These are phyloP conservation scores for Amyelois transitella DNA, from an alignment of 1,140 invertebrate species.

Conservation along the genomic window DNA sequence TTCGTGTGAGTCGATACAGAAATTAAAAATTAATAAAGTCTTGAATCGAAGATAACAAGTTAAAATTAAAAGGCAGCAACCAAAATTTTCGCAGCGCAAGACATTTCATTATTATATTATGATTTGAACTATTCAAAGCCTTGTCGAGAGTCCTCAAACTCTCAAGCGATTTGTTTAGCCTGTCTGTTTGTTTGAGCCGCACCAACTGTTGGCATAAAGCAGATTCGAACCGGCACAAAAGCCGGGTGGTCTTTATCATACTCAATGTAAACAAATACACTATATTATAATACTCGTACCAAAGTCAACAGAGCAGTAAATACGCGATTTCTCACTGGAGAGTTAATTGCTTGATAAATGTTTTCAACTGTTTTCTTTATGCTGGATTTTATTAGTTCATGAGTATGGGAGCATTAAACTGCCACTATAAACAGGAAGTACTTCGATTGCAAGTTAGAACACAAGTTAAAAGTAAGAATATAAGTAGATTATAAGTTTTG, in stretches of 20 bases:
- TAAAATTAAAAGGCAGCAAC: no score
- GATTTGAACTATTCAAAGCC: not conserved
- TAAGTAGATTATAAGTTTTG: no score
- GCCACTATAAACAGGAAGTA: slow-evolving; percentile 1
- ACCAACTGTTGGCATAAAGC: slow-evolving; percentile 52
- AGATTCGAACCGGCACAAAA: slow-evolving; percentile 33
- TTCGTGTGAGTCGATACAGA: no score
- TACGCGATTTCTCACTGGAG: slow-evolving; percentile 15
- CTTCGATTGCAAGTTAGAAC: not conserved
- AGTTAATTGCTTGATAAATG: slow-evolving; percentile 24
- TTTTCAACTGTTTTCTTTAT: slow-evolving; percentile 6
- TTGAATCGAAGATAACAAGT: no score
- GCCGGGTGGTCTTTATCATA: slow-evolving; percentile 71
- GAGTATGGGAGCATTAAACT: slow-evolving; percentile 4
- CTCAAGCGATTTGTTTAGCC: slow-evolving; percentile 52
- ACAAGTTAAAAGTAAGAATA: not conserved
- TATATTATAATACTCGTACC: slow-evolving; percentile 56
- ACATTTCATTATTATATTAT: no score
- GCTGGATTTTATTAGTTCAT: slow-evolving; percentile 12
- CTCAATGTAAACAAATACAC: slow-evolving; percentile 62
- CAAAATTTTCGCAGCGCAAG: no score
- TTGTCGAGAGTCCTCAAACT: slow-evolving; percentile 28
- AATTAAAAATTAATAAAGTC: no score
- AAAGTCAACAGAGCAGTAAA: slow-evolving; percentile 45
- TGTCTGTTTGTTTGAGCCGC: slow-evolving; percentile 54